phyloP scores from a whole-genome alignment of 1,140 invertebrate species.

The Drosophila persimilis region DNA sequence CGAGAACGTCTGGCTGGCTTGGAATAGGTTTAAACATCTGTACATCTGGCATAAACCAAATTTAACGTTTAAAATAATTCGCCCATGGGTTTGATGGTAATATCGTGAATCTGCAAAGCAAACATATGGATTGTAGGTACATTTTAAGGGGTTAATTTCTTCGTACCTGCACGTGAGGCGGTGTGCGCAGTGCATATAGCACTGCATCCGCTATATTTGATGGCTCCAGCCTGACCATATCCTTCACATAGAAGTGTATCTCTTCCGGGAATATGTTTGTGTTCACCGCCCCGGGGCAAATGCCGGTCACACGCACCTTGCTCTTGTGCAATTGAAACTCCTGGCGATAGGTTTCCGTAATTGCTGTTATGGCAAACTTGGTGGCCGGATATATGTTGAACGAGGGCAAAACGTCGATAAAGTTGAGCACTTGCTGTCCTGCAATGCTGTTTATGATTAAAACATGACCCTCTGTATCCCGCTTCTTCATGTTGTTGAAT shows the following conservation, averaged over 20 bases:
- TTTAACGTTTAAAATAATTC: constrained; percentile 70
- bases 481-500: constrained; percentile 87
- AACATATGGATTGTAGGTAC: neutral
- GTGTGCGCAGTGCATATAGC: constrained; percentile 85
- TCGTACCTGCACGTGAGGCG: constrained; percentile 85
- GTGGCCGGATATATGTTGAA: constrained; percentile 86
- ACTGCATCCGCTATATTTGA: constrained; percentile 85
- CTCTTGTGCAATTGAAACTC: constrained; percentile 85
- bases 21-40: constrained; percentile 13
- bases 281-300: constrained; percentile 86
- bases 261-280: constrained; percentile 84
- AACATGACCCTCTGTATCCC: constrained; percentile 87
- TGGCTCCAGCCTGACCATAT: constrained; percentile 69
- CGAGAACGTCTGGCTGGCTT: constrained; percentile 82
- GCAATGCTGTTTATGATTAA: constrained; percentile 79
- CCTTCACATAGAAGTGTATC: constrained; percentile 71
- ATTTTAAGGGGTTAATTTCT: no score
- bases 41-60: neutral
- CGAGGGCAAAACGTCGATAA: constrained; percentile 76
- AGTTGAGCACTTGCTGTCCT: constrained; percentile 79
- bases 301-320: constrained; percentile 85
- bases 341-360: constrained; percentile 85
- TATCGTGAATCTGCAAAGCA: constrained; percentile 80
- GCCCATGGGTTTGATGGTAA: constrained; percentile 82
- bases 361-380: constrained; percentile 86